Conservation (phyloP, 37 sponge, comb jelly and placozoan species). For the Hormiphora californensis region DNA sequence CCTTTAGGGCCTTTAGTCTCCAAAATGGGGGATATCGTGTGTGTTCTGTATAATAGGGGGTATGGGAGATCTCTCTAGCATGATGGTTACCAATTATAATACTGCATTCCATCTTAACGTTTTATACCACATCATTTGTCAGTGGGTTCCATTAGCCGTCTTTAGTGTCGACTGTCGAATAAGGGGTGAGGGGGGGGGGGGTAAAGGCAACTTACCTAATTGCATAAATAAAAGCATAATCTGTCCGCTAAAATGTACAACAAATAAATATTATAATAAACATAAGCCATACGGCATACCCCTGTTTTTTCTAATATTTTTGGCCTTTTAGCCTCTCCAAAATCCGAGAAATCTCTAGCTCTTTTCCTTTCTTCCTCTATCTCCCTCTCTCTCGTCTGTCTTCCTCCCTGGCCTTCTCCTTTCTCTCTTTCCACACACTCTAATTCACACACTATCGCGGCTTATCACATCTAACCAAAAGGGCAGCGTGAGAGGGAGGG, state of each 20-base stretch:
- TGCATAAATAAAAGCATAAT: background rate
- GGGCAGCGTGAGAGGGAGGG: background rate
- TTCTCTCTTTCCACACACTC: background rate
- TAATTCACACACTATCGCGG: background rate
- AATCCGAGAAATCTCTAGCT: too few relatives aligned
- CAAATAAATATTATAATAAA: background rate
- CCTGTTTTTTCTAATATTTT: background rate
- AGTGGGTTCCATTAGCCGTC: too few relatives aligned
- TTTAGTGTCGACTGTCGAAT: too few relatives aligned
- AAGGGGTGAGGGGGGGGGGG: too few relatives aligned
- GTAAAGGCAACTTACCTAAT: background rate
- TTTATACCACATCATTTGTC: too few relatives aligned
- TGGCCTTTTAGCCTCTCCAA: background rate
- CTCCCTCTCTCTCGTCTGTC: background rate
- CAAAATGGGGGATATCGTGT: background rate
- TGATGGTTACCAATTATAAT: too few relatives aligned
- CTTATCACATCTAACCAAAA: constrained; percentile 4
- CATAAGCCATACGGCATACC: background rate
- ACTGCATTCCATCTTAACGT: too few relatives aligned
- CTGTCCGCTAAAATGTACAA: too few relatives aligned
- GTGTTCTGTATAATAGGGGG: too few relatives aligned
- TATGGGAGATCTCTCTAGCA: too few relatives aligned
- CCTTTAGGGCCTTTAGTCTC: background rate
- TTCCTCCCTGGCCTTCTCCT: background rate
- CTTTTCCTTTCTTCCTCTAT: background rate